Percentiles rank a stretch among this genome's conserved stretches.
Evolutionary conservation across 2,113 vertebrate species (phyloP).

Genomic region (Chunga burmeisteri): DNA sequence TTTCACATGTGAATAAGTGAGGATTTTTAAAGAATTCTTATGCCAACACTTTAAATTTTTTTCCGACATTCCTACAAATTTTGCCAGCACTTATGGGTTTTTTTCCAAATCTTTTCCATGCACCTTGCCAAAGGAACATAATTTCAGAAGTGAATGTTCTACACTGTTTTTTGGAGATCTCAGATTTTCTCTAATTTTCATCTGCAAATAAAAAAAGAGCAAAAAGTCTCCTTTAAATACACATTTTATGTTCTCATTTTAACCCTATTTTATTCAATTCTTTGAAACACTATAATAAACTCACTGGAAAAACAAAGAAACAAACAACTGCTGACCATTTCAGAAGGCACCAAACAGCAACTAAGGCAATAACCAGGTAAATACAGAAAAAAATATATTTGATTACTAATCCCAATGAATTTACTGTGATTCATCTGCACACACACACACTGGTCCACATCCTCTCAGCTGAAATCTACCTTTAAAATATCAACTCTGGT

Average conservation of each 20-base stretch:
- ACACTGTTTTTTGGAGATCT: constrained; percentile 63
- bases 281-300: background rate
- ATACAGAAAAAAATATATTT: background rate
- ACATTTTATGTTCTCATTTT: background rate
- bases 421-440: background rate
- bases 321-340: background rate
- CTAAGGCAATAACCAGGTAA: background rate
- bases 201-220: constrained; percentile 46
- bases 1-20: constrained; percentile 72
- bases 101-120: constrained; percentile 74
- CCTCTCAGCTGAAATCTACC: background rate
- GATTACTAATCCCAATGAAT: background rate
- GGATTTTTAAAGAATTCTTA: constrained; percentile 75
- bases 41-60: constrained; percentile 73
- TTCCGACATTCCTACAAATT: constrained; percentile 76
- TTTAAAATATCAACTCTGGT: background rate
- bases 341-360: background rate
- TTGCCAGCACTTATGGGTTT: constrained; percentile 69
- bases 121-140: constrained; percentile 74
- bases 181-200: constrained; percentile 50
- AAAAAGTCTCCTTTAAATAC: background rate
- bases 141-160: constrained; percentile 73
- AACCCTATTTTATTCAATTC: background rate
- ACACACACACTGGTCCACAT: too few relatives aligned
- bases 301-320: background rate